Base-by-base conservation (phyloP, 2,797 vertebrate species). In the Podarcis lilfordi region DNA sequence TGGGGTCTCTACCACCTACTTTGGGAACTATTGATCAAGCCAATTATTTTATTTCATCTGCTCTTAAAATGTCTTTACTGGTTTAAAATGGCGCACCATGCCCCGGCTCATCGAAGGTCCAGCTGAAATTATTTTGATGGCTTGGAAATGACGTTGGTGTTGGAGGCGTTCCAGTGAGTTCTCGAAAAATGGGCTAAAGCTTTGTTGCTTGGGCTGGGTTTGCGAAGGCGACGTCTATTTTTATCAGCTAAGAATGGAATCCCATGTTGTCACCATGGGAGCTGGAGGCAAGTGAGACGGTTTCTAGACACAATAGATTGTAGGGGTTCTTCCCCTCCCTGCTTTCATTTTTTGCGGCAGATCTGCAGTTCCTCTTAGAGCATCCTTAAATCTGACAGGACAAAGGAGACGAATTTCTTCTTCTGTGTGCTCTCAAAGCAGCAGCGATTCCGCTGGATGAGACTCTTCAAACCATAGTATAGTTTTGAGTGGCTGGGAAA, bases 211-310 rank as follows among this genome's bases (percentile, higher is more conserved):
- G 72, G 81, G 59, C 32, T 89, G 79, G 37, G 0, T 37, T 55
- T 61, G 79, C 5, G 9, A 64, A 1, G 61, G 21, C 3, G 43
- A 40, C 35, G 43, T 35, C 43, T 71, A 11, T 75, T 92, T 93
- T 91, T 90, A 2, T 83, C 59, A 85, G 55, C 37, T 40, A 40
- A 32, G 4, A 88, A 29, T 64, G 4, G n/a, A 84, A 81, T 88
- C 21, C 55, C 91, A 94, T 76, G 61, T 64, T 64, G 40, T 86
- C 79, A 83, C 40, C 29, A 66, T 83, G 64, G 86, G 89, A 91
- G 35, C 75, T 86, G 2, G 89, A 81, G 81, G 37, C 13, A 75
- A 89, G 71, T 17, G 64, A 85, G 87, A 61, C 71, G 0, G 1
- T 80, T 88, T 82, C 72, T 81, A 82, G 83, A 79, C n/a, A 3